These are phyloP conservation scores for Madoqua kirkii DNA, from an alignment of 2,113 vertebrate genomes.

Conservation along the genomic window DNA sequence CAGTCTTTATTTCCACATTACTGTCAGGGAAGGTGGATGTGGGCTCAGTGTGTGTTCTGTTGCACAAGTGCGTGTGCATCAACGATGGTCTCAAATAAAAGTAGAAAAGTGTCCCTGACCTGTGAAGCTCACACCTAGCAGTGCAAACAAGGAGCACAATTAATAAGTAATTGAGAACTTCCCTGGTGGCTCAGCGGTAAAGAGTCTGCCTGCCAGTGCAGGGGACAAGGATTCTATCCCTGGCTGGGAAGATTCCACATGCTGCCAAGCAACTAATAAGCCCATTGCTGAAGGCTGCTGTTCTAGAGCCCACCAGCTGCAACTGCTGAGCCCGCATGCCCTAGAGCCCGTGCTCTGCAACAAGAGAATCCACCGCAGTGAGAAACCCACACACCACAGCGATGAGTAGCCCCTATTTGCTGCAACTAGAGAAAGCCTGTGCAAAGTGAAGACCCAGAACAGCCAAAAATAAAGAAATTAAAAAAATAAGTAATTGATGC, in stretches of 20 bases:
- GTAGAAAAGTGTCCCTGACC: neutral
- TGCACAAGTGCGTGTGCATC: accelerated
- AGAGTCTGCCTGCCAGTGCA: neutral
- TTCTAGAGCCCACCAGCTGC: neutral
- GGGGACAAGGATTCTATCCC: neutral
- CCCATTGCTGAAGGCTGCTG: neutral
- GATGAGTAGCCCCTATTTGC: neutral
- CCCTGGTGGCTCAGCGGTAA: neutral
- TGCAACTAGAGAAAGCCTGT: neutral
- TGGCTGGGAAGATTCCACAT: neutral
- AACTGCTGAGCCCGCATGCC: neutral
- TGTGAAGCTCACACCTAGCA: neutral
- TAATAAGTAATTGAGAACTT: neutral
- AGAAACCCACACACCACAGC: neutral
- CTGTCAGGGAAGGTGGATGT: neutral
- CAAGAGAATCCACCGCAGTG: neutral
- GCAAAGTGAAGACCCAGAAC: neutral
- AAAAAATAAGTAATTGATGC: neutral
- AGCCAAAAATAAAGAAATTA: neutral
- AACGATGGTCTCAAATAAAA: neutral
- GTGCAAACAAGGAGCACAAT: too few relatives aligned
- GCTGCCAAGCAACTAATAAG: neutral
- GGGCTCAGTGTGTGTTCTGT: accelerated
- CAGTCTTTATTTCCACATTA: neutral
- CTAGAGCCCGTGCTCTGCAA: neutral